phyloP scores from a whole-genome alignment of 2,113 vertebrate genomes.

The Nipponia nippon region DNA sequence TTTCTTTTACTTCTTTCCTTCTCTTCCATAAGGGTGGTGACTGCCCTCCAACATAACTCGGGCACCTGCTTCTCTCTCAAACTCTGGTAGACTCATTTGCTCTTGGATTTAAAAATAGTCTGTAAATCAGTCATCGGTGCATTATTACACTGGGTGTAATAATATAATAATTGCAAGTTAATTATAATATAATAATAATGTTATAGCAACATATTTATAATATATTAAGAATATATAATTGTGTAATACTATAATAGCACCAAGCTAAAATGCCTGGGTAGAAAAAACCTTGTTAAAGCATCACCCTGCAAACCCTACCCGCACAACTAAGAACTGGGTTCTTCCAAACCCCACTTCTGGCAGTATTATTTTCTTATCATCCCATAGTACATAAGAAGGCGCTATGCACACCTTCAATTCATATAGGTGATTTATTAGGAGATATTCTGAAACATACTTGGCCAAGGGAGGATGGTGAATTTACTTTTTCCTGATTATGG shows the following conservation, averaged over 20 bases:
- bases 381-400: background rate
- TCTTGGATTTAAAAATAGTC: background rate
- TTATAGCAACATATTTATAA: too few species aligned
- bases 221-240: background rate
- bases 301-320: background rate
- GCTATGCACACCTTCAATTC: background rate
- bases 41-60: background rate
- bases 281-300: background rate
- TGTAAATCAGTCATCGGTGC: background rate
- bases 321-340: background rate
- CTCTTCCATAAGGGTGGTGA: background rate
- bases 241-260: background rate
- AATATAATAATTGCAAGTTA: background rate
- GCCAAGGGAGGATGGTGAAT: background rate
- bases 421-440: background rate
- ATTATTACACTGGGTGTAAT: background rate
- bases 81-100: background rate
- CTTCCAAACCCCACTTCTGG: background rate
- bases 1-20: background rate
- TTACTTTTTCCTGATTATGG: conserved; percentile 3
- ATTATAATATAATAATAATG: background rate
- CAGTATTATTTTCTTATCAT: background rate
- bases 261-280: background rate
- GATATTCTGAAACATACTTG: background rate
- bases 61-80: background rate